phyloP scores from a whole-genome alignment of 2,888 invertebrate species.

The Pollenia angustigena region DNA sequence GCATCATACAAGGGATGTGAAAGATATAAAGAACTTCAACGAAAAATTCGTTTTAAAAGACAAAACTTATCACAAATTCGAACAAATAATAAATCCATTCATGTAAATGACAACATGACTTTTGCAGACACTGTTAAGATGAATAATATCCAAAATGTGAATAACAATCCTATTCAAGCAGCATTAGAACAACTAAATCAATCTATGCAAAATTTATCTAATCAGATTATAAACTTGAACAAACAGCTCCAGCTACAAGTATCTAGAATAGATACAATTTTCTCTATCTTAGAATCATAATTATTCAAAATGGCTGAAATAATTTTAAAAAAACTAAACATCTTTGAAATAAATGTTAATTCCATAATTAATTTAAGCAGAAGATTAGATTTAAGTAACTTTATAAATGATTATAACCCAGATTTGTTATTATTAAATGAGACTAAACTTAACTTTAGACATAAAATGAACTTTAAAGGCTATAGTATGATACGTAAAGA shows the following conservation, averaged over 20 bases:
- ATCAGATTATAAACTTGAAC: slow-evolving; percentile 48
- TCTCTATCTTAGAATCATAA: slow-evolving; percentile 12
- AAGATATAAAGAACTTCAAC: too few species aligned
- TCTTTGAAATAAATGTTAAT: slow-evolving; percentile 53
- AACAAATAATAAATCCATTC: too few species aligned
- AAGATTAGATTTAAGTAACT: slow-evolving; percentile 43
- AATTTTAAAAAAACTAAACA: slow-evolving; percentile 36
- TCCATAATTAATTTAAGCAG: slow-evolving; percentile 53
- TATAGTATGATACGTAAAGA: slow-evolving; percentile 36
- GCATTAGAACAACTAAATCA: slow-evolving; percentile 39
- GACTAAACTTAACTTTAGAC: slow-evolving; percentile 47
- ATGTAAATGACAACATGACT: too few species aligned
- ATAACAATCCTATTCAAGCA: slow-evolving; percentile 15
- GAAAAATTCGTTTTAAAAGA: not conserved
- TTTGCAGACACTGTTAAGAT: too few species aligned
- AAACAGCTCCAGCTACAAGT: slow-evolving; percentile 52
- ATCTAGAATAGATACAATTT: slow-evolving; percentile 45
- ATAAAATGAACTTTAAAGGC: slow-evolving; percentile 34
- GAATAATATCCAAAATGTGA: not conserved
- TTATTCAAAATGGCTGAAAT: slow-evolving; percentile 36
- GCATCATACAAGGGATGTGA: too few species aligned
- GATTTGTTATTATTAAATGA: slow-evolving; percentile 4
- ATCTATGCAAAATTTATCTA: slow-evolving; percentile 46
- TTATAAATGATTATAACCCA: slow-evolving; percentile 36
- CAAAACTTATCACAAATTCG: too few species aligned